Percentiles rank a stretch among this genome's conserved stretches.
phyloP scores from a whole-genome alignment of 2,888 invertebrate genomes.

The Cheilosia grossa region DNA sequence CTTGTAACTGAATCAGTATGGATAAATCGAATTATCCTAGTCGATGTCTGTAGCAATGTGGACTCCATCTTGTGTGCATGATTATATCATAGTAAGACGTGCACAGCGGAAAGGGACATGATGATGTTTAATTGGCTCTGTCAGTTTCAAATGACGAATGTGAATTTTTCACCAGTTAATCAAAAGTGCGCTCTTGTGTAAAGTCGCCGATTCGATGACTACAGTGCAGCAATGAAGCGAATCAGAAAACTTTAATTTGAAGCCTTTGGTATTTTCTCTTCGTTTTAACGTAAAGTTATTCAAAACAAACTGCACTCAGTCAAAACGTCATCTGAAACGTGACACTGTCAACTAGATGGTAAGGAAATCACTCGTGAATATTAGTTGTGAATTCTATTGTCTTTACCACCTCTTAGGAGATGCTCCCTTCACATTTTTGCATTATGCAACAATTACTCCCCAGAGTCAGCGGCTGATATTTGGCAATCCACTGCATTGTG shows the following conservation, averaged over 20 bases:
- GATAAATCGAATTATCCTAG: constrained; percentile 44
- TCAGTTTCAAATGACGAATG: constrained; percentile 28
- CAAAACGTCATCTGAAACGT: constrained; percentile 21
- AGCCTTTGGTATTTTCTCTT: not conserved
- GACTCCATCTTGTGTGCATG: not conserved
- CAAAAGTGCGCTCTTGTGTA: not conserved
- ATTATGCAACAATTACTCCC: constrained; percentile 16
- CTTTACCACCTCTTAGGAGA: constrained; percentile 34
- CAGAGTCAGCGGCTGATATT: constrained; percentile 10
- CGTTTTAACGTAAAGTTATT: not conserved
- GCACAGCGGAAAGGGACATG: not conserved
- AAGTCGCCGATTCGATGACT: not conserved
- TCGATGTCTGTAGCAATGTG: not conserved
- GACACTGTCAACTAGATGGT: not conserved
- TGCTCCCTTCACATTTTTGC: constrained; percentile 45
- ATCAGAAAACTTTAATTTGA: not conserved
- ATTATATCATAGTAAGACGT: constrained; percentile 31
- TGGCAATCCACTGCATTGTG: constrained; percentile 44
- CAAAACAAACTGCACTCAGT: constrained; percentile 1
- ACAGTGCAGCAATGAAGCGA: not conserved
- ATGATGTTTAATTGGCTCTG: constrained; percentile 36
- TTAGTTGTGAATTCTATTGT: constrained; percentile 50
- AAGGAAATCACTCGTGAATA: constrained; percentile 30
- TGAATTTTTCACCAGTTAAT: constrained; percentile 3
- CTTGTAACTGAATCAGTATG: constrained; percentile 22